Percentiles rank a stretch among this genome's conserved stretches.
Evolutionary conservation across 2,113 vertebrate species (phyloP).

Genomic region (Bettongia penicillata): DNA sequence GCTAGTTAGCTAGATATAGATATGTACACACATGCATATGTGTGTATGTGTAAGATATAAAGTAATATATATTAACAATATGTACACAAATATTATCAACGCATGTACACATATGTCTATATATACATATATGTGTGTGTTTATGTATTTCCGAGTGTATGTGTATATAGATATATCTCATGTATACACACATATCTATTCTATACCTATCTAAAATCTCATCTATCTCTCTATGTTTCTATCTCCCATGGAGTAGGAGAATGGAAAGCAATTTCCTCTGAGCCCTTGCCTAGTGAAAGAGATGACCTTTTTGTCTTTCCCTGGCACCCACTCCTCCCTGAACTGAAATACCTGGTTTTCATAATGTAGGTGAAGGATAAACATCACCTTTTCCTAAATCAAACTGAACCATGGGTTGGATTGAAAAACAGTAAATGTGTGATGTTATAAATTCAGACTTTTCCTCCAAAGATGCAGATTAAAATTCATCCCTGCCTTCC

Average conservation of each 20-base stretch:
- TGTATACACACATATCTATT: too few species aligned
- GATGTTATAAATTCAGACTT: background rate
- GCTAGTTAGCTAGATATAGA: background rate
- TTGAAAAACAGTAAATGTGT: background rate
- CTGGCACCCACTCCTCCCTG: background rate
- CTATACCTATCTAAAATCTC: too few species aligned
- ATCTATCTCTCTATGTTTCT: background rate
- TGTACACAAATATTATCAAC: too few species aligned
- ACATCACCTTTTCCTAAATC: background rate
- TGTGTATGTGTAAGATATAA: too few species aligned
- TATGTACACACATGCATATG: background rate
- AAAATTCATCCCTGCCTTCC: background rate
- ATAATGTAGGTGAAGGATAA: background rate
- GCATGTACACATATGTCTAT: too few species aligned
- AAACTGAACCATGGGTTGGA: background rate
- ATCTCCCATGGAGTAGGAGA: background rate
- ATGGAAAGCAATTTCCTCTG: background rate
- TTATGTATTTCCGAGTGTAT: too few species aligned
- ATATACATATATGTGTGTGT: too few species aligned
- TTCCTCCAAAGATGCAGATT: background rate
- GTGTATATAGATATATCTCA: too few species aligned
- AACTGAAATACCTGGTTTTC: background rate
- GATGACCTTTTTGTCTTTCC: background rate
- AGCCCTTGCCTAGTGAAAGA: background rate
- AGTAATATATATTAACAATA: too few species aligned